Evolutionary conservation across 2,113 vertebrate genomes (phyloP).

Genomic region (Danionella cerebrum): DNA sequence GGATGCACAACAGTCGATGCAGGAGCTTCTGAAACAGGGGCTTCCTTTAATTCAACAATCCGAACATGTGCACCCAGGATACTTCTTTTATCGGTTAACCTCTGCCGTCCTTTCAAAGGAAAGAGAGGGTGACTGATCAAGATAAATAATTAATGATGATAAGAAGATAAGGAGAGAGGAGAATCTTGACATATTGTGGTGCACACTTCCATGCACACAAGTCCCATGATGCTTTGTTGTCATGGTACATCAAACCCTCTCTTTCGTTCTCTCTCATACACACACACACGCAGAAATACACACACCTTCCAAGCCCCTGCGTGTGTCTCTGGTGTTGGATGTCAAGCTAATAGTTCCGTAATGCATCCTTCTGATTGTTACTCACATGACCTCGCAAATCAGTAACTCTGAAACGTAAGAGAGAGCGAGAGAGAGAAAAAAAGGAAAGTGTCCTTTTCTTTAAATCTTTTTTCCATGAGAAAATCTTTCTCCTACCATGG

Average conservation of each 20-base stretch:
- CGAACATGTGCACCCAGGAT: slow-evolving; percentile 1
- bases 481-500: background rate
- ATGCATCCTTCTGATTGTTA: slow-evolving; percentile 1
- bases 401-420: background rate
- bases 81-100: slow-evolving; percentile 19
- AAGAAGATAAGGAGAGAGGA: background rate
- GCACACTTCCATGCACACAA: slow-evolving; percentile 25
- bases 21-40: slow-evolving; percentile 10
- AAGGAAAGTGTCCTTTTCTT: background rate
- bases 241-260: slow-evolving; percentile 22
- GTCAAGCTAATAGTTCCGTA: slow-evolving; percentile 16
- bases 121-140: background rate
- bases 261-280: slow-evolving; percentile 7
- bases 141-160: slow-evolving; percentile 13
- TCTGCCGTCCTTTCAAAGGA: background rate
- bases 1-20: slow-evolving; percentile 36
- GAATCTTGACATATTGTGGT: slow-evolving; percentile 22
- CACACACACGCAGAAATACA: background rate
- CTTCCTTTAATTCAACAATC: background rate
- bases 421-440: too few relatives aligned
- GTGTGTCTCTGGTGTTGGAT: slow-evolving; percentile 28
- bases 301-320: slow-evolving; percentile 23
- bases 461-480: slow-evolving; percentile 1
- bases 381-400: background rate
- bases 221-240: slow-evolving; percentile 37